Evolutionary conservation across 2,888 invertebrate species (phyloP), one percentile per base, ranked within the genome.

Genomic region (Schizotus pectinicornis): DNA sequence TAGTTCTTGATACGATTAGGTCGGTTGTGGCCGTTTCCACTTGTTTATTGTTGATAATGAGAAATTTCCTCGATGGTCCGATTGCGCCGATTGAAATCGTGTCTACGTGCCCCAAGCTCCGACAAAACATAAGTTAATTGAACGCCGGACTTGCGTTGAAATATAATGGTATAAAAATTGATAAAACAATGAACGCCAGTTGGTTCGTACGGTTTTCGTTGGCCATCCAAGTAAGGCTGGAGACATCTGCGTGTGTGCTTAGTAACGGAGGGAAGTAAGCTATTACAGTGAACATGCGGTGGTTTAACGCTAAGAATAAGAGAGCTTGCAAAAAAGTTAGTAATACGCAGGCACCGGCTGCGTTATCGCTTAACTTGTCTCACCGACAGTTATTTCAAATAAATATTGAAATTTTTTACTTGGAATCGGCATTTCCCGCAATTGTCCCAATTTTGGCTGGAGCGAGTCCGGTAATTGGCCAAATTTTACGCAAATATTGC

Each of bases 201-300:
- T 69, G 69, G 68, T 61, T 65, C 46, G 62, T 64, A 68, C 63
- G 56, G 48, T 55, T 58, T 65, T 64, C 59, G 64, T 59, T 59
- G 64, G 63, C 63, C 51, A 65, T 64, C 63, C 61, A 48, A 66
- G 62, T 62, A 64, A 67, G 57, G 67, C 67, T 67, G 68, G 71
- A 70, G 70, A 72, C 76, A 76, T 75, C 74, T 76, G 76, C 69
- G 69, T 70, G 68, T 71, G 74, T 73, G 73, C 72, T 75, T 75
- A 68, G 65, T 66, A 66, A 68, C 64, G 64, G 72, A 68, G 70
- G 68, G 67, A 74, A 76, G 71, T 74, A 76, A 77, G 74, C 76
- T 70, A 75, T 77, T 76, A 76, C 70, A 68, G 70, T 63, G 70
- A 74, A 74, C 74, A 74, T 70, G 69, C 69, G 72, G 72, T 72